Conservation (phyloP, 2,797 vertebrate species). For the Meda fulgida region DNA sequence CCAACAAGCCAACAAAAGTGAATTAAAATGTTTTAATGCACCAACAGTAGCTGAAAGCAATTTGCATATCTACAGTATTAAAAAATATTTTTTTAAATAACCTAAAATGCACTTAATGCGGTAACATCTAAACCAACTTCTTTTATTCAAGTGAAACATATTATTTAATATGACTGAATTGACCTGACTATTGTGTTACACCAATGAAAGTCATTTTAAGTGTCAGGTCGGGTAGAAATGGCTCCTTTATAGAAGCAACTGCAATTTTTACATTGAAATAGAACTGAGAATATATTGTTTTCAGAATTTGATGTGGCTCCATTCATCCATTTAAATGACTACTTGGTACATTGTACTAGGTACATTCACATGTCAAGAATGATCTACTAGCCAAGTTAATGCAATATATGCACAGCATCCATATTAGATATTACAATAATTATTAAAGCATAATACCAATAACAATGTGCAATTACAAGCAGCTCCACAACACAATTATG, state of each 20-base stretch:
- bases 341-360: neutral
- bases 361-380: neutral
- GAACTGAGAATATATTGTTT: neutral
- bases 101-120: neutral
- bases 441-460: neutral
- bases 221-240: neutral
- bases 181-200: neutral
- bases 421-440: neutral
- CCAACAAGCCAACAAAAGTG: neutral
- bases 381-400: neutral
- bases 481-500: neutral
- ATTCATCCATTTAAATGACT: slow-evolving; percentile 1
- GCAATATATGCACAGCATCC: neutral
- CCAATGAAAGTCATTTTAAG: neutral
- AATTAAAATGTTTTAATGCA: neutral
- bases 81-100: neutral
- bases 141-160: neutral
- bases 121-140: neutral
- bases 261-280: neutral
- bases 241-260: neutral
- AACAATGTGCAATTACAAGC: slow-evolving; percentile 6
- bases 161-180: neutral
- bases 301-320: neutral
- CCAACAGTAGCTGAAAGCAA: neutral
- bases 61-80: neutral